Evolutionary conservation across 2,888 invertebrate species (phyloP).

Genomic region (Eupithecia pulchellata): DNA sequence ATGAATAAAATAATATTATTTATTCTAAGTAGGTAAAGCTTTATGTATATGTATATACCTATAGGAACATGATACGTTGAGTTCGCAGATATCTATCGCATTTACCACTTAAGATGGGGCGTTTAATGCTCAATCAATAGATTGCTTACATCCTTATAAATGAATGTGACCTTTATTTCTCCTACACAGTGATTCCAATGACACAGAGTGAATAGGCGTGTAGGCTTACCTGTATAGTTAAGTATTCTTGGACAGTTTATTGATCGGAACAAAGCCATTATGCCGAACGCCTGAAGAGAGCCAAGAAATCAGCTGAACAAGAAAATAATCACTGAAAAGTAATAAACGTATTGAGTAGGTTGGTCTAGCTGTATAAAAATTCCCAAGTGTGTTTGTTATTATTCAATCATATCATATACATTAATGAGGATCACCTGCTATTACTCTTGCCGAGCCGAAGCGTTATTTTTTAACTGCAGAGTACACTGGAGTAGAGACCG

Average conservation of each 20-base stretch:
- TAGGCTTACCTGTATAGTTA: conserved; percentile 34
- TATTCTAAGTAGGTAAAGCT: no score
- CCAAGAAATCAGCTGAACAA: conserved; percentile 15
- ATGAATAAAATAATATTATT: no score
- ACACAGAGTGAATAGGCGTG: background rate
- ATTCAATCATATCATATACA: no score
- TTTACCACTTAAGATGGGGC: background rate
- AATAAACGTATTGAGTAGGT: background rate
- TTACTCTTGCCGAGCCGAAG: background rate
- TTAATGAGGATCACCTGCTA: background rate
- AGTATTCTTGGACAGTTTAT: conserved; percentile 22
- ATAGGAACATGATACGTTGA: no score
- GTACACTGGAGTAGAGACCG: no score
- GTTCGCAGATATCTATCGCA: background rate
- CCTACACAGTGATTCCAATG: background rate
- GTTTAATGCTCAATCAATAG: conserved; percentile 11
- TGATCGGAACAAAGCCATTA: conserved; percentile 40
- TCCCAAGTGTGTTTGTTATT: no score
- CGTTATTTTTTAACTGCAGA: no score
- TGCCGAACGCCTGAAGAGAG: conserved; percentile 3
- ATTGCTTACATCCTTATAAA: conserved; percentile 19
- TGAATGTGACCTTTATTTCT: conserved; percentile 39
- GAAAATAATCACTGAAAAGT: background rate
- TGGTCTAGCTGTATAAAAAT: background rate
- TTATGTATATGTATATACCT: no score